Base-by-base conservation (phyloP, 2,888 invertebrate species). In the Chloroclystis v-ata region DNA sequence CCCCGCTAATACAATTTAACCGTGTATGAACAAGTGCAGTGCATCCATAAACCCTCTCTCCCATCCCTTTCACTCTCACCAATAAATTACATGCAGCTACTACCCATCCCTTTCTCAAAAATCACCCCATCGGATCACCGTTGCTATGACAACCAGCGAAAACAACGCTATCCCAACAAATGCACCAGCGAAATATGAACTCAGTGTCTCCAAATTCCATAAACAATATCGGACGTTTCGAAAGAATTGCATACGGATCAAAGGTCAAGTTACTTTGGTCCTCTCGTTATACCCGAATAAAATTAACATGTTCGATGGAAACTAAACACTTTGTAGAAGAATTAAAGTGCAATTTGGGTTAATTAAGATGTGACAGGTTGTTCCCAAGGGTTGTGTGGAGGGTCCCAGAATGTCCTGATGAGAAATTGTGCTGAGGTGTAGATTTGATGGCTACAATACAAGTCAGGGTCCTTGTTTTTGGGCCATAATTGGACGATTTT, bases 1-100 rank as follows among this genome's bases (percentile, higher is more conserved):
- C 68, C 68, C 64, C 62, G 61, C 69, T 79, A 83, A 83, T 84
- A 79, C 82, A 85, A 83, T 84, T 82, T 79, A 73, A 67, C 71
- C 69, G 65, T 70, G 69, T 75, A 69, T 59, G 62, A 66, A 67
- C 72, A 73, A 80, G 68, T 75, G 74, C 73, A 70, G 61, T 80
- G 78, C 76, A 80, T 69, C 68, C 67, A 65, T 64, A 69, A 66
- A 75, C 77, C 82, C 71, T 59, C 61, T 58, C 56, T 43, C 28
- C 35, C 40, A 12, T 75, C 76, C 54, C 69, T 61, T 46, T 75
- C 58, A 28, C 54, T 45, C 60, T 28, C 49, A 46, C 47, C 46
- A 25, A 9, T 5, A 28, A 47, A 26, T 12, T 32, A 13, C 6
- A 42, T 35, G 5, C 12, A 14, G 29, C 25, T 14, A 50, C 50